Evolutionary conservation across 2,797 vertebrate species (phyloP).

Genomic region (Lithobates pipiens): DNA sequence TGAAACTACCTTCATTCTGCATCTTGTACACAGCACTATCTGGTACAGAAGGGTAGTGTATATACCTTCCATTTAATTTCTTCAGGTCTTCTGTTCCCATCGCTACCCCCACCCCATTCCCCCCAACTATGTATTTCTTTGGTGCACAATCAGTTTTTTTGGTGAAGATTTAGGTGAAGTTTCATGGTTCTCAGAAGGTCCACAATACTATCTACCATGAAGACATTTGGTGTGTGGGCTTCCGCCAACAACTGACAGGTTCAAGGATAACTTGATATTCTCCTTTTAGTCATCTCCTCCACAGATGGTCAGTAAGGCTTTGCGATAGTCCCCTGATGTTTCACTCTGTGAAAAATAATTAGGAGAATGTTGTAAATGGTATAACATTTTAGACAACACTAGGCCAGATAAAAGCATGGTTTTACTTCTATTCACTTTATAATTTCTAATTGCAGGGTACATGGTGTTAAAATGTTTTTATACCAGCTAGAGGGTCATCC

Average conservation of each 20-base stretch:
- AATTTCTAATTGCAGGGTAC: neutral
- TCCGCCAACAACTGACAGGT: slow-evolving; percentile 46
- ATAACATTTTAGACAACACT: too few species aligned
- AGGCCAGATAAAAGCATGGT: neutral
- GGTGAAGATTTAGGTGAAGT: slow-evolving; percentile 53
- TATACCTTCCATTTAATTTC: neutral
- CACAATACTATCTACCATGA: slow-evolving; percentile 66
- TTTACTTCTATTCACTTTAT: neutral
- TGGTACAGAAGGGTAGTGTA: neutral
- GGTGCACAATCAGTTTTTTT: slow-evolving; percentile 58
- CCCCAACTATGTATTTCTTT: slow-evolving; percentile 42
- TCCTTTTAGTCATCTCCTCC: slow-evolving; percentile 83
- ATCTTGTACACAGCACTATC: slow-evolving; percentile 17
- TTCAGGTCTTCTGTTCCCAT: neutral
- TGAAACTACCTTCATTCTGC: neutral
- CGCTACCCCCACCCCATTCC: slow-evolving; percentile 10
- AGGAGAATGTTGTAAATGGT: neutral
- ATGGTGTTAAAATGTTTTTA: neutral
- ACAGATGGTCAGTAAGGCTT: slow-evolving; percentile 88
- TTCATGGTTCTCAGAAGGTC: slow-evolving; percentile 46
- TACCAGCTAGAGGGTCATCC: neutral
- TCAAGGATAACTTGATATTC: slow-evolving; percentile 4
- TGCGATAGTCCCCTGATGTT: slow-evolving; percentile 94
- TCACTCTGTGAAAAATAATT: slow-evolving; percentile 82
- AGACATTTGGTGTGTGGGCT: slow-evolving; percentile 67